Evolutionary conservation across 2,888 invertebrate species (phyloP).

Genomic region (Campoletis raptor): DNA sequence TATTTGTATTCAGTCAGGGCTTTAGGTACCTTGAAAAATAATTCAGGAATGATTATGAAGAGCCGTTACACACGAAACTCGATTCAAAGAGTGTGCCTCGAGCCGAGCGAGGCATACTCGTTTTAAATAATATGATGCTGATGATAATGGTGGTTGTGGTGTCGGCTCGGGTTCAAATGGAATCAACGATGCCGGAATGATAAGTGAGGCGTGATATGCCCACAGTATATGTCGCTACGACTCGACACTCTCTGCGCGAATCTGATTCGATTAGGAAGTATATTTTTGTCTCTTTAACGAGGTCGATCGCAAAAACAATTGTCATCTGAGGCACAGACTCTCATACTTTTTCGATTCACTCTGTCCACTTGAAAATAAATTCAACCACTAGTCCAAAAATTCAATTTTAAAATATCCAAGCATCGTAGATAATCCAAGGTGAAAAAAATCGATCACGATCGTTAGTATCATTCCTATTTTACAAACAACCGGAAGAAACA

Average conservation of each 20-base stretch:
- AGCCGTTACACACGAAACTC: conserved; percentile 43
- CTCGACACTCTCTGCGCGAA: conserved; percentile 64
- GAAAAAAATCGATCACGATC: background rate
- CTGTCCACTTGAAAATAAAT: background rate
- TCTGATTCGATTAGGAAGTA: conserved; percentile 83
- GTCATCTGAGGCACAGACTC: background rate
- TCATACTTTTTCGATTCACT: background rate
- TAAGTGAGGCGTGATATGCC: conserved; percentile 76
- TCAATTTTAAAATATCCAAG: background rate
- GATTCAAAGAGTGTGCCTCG: conserved; percentile 53
- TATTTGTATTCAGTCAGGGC: conserved; percentile 21
- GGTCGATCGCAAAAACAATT: conserved; percentile 41
- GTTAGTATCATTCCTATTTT: background rate
- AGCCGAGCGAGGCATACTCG: conserved; percentile 41
- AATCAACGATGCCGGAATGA: conserved; percentile 80
- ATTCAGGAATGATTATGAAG: conserved; percentile 47
- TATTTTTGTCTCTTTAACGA: conserved; percentile 72
- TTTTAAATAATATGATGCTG: conserved; percentile 58
- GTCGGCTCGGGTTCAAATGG: conserved; percentile 79
- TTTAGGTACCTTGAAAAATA: conserved; percentile 39
- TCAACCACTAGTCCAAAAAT: background rate
- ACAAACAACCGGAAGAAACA: background rate
- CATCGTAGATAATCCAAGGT: background rate
- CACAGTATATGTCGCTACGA: conserved; percentile 55
- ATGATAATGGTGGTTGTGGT: conserved; percentile 59